A percentile compares a stretch with the other conserved stretches of the same genome.
phyloP scores from a whole-genome alignment of 2,888 invertebrate species.

The Synergus gifuensis region DNA sequence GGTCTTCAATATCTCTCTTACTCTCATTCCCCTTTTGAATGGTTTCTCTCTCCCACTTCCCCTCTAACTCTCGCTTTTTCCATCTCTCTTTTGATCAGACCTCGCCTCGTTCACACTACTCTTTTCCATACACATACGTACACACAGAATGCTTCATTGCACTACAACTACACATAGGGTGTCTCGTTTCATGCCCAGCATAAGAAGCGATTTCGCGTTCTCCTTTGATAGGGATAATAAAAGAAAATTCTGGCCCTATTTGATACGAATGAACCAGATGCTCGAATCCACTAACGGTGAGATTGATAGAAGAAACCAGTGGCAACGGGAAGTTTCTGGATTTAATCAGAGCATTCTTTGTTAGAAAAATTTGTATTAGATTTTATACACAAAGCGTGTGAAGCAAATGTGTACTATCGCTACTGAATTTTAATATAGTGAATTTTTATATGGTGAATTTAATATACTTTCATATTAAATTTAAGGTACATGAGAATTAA shows the following conservation, averaged over 20 bases:
- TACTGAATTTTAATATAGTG: no score
- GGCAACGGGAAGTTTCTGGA: constrained; percentile 26
- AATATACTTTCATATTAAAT: no score
- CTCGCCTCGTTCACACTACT: constrained; percentile 41
- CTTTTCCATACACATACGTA: constrained; percentile 30
- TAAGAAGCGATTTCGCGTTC: constrained; percentile 8
- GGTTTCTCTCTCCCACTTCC: constrained; percentile 41
- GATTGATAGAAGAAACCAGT: constrained; percentile 19
- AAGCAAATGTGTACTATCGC: no score
- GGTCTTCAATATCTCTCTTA: constrained; percentile 49
- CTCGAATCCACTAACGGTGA: constrained; percentile 17
- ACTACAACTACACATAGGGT: constrained; percentile 46
- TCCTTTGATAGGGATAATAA: constrained; percentile 30
- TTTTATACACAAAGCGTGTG: no score
- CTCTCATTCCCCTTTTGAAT: constrained; percentile 28
- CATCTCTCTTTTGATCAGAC: constrained; percentile 45
- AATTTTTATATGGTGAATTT: no score
- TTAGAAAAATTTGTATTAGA: no score
- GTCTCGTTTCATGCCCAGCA: constrained; percentile 45
- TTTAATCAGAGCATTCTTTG: neutral
- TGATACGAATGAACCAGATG: constrained; percentile 22
- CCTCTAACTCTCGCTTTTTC: constrained; percentile 41
- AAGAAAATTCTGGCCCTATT: constrained; percentile 22
- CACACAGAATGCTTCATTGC: neutral
- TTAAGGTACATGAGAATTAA: no score